Evolutionary conservation across 2,797 vertebrate genomes (phyloP).

Genomic region (Hypotaenidia okinawae): DNA sequence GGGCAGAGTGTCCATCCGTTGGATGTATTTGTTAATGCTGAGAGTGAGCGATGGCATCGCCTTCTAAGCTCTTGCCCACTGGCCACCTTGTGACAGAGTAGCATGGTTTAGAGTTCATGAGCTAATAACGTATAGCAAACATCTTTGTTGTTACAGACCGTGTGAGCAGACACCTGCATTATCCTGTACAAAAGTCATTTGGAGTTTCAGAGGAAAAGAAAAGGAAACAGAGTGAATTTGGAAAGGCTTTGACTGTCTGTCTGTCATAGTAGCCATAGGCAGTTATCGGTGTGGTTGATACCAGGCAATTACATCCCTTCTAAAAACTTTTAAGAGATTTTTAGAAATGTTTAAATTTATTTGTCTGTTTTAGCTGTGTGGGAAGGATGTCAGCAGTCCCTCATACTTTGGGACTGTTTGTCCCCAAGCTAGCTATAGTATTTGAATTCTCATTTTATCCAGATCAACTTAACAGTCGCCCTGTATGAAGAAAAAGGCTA

Average conservation of each 20-base stretch:
- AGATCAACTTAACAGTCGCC: background rate
- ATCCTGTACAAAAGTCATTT: background rate
- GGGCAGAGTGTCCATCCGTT: background rate
- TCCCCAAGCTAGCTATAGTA: background rate
- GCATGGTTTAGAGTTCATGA: background rate
- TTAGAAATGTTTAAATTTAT: background rate
- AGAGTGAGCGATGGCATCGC: background rate
- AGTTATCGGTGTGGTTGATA: background rate
- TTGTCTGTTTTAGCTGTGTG: background rate
- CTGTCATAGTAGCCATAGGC: background rate
- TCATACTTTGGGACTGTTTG: background rate
- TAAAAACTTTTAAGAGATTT: background rate
- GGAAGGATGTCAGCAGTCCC: background rate
- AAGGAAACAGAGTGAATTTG: background rate
- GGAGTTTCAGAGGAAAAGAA: background rate
- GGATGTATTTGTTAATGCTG: slow-evolving; percentile 17
- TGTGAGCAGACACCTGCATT: background rate
- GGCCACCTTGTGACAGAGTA: background rate
- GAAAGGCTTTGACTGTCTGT: background rate
- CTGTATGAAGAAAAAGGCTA: background rate
- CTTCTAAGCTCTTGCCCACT: background rate
- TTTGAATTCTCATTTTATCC: background rate
- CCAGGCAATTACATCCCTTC: background rate
- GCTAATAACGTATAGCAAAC: slow-evolving; percentile 5
- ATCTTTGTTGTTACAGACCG: slow-evolving; percentile 12